Base-by-base conservation (phyloP, 2,888 invertebrate genomes). In the Cryptophagus acutangulus region DNA sequence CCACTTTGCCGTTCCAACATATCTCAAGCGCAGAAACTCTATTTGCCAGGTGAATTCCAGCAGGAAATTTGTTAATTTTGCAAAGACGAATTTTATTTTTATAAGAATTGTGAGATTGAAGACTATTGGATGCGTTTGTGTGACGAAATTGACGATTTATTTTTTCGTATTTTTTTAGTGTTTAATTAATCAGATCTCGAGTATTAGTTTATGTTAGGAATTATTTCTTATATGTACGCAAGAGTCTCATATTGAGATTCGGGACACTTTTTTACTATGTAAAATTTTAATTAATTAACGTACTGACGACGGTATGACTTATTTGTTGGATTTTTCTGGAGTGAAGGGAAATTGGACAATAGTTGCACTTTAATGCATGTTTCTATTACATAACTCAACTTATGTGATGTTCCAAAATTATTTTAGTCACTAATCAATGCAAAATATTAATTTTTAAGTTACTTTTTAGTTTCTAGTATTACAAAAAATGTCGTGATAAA, bases 1-100 rank as follows among this genome's bases (percentile, higher is more conserved):
- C 87, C 87, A 0, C 70, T 88, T 17, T 88, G 88, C 63, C 76
- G 87, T 13, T 74, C 81, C 3, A 77, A 78, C 58, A 83, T 87
- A 46, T 75, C 79, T 35, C 78, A 80, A 52, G 74, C 79, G 17
- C 81, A 84, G 69, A 80, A 79, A 60, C 79, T 87, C 49, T 87
- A 78, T 66, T 72, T 84, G 17, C 84, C 83, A 5, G 74, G 79
- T 41, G 80, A 81, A 53, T 74, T 72, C 43, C 67, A 69, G 42
- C 49, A 52, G 38, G 34, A 26, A 15, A 15, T 15, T 31, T 31
- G 26, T 26, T 26, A 12, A 26, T 26, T 29, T 31, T 31, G 31
- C 3, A 31, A 3, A n/a, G n/a, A 31, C 9, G 4, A 15, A n/a
- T n/a, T n/a, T 38, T 47, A 45, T 45, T 45, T 49, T 47, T 45